Conservation (phyloP, 1,140 invertebrate genomes). For the Halictus rubicundus region DNA sequence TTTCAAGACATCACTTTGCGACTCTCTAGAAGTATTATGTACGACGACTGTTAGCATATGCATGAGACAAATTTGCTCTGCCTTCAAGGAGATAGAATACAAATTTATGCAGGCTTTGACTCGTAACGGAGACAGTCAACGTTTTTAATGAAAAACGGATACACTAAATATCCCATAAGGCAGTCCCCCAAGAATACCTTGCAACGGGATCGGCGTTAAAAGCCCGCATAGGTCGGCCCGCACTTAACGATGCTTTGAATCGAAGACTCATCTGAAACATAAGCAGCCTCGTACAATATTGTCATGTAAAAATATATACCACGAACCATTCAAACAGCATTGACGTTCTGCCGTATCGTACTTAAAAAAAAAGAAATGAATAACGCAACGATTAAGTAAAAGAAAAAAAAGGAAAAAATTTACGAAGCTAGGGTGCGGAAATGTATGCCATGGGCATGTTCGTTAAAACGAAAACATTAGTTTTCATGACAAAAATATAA, state of each 20-base stretch:
- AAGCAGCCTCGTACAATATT: constrained; percentile 80
- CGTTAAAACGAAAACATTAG: constrained; percentile 17
- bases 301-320: constrained; percentile 46
- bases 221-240: constrained; percentile 76
- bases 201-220: constrained; percentile 79
- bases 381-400: constrained; percentile 38
- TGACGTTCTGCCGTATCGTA: constrained; percentile 51
- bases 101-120: constrained; percentile 22
- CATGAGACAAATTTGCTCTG: background rate
- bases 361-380: constrained; percentile 28
- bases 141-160: constrained; percentile 51
- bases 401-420: constrained; percentile 21
- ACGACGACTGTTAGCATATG: background rate
- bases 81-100: background rate
- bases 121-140: constrained; percentile 17
- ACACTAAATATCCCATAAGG: constrained; percentile 76
- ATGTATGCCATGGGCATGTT: constrained; percentile 18
- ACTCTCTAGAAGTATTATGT: constrained; percentile 5
- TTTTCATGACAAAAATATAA: background rate
- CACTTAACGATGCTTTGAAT: constrained; percentile 77
- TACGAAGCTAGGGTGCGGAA: constrained; percentile 27
- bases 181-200: constrained; percentile 80
- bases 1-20: constrained; percentile 13
- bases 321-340: constrained; percentile 65
- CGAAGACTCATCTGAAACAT: constrained; percentile 80